phyloP scores from a whole-genome alignment of 2,888 invertebrate species.

The Acleris cristana region DNA sequence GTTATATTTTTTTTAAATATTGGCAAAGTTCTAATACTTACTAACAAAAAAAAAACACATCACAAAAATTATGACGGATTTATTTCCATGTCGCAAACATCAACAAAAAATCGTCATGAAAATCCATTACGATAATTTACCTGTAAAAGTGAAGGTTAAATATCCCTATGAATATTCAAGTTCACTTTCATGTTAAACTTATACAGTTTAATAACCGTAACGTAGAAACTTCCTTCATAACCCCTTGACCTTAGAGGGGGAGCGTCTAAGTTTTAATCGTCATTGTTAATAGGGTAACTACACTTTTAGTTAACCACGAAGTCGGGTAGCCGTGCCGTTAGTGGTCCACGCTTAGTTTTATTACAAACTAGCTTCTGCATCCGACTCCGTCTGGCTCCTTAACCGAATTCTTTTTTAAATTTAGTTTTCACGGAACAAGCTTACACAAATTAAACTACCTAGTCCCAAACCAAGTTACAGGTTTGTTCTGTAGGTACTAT shows the following conservation, averaged over 20 bases:
- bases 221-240: conserved; percentile 35
- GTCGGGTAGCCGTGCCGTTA: not conserved
- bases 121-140: not conserved
- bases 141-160: not conserved
- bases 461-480: too few species aligned
- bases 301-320: conserved; percentile 14
- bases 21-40: too few species aligned
- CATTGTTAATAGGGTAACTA: conserved; percentile 20
- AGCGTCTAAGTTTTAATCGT: conserved; percentile 30
- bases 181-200: conserved; percentile 12
- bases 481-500: too few species aligned
- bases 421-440: too few species aligned
- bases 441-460: too few species aligned
- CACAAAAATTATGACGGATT: too few species aligned
- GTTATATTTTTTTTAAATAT: too few species aligned
- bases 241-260: conserved; percentile 29
- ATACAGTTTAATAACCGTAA: conserved; percentile 54
- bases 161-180: conserved; percentile 1
- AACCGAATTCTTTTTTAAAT: too few species aligned
- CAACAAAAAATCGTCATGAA: not conserved
- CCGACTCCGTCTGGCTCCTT: too few species aligned
- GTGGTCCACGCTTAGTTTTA: not conserved
- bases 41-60: too few species aligned
- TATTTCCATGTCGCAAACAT: too few species aligned
- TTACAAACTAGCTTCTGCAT: too few species aligned